Conservation (phyloP, 2,888 invertebrate species). For the Apodemia duryi region DNA sequence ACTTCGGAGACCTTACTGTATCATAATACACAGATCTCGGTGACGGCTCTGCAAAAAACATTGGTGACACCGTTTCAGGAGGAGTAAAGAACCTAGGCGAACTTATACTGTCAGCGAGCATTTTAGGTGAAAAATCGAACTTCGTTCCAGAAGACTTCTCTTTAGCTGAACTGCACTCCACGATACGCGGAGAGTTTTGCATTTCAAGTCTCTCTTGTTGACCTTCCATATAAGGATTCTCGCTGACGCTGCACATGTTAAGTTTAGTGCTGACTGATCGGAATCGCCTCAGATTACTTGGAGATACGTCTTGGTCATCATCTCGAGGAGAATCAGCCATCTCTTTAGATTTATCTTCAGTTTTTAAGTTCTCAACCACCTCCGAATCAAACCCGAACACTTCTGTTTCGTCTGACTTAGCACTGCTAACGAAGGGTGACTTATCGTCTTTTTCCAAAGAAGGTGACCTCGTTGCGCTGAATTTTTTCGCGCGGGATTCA, state of each 20-base stretch:
- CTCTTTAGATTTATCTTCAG: constrained; percentile 38
- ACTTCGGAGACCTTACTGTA: constrained; percentile 65
- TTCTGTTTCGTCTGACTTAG: constrained; percentile 46
- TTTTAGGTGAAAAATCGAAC: constrained; percentile 69
- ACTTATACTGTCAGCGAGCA: constrained; percentile 54
- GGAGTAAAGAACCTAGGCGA: constrained; percentile 71
- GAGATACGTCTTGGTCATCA: constrained; percentile 46
- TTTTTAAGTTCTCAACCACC: constrained; percentile 45
- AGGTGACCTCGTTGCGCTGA: constrained; percentile 68
- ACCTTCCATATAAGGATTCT: constrained; percentile 47
- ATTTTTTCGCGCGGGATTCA: constrained; percentile 59
- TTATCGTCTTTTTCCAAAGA: constrained; percentile 76
- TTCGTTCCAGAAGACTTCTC: constrained; percentile 61
- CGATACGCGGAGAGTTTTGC: constrained; percentile 63
- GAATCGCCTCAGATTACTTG: constrained; percentile 56
- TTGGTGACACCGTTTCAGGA: constrained; percentile 63
- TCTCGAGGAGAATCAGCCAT: constrained; percentile 44
- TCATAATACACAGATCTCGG: constrained; percentile 71
- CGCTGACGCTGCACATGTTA: constrained; percentile 62
- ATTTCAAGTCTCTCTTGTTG: constrained; percentile 58
- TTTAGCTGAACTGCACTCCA: constrained; percentile 66
- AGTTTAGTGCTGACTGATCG: constrained; percentile 65
- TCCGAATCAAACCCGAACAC: constrained; percentile 66
- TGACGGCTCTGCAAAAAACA: constrained; percentile 67
- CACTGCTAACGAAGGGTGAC: constrained; percentile 57